Evolutionary conservation across 2,113 vertebrate genomes (phyloP).

Genomic region (Noturus placidus): DNA sequence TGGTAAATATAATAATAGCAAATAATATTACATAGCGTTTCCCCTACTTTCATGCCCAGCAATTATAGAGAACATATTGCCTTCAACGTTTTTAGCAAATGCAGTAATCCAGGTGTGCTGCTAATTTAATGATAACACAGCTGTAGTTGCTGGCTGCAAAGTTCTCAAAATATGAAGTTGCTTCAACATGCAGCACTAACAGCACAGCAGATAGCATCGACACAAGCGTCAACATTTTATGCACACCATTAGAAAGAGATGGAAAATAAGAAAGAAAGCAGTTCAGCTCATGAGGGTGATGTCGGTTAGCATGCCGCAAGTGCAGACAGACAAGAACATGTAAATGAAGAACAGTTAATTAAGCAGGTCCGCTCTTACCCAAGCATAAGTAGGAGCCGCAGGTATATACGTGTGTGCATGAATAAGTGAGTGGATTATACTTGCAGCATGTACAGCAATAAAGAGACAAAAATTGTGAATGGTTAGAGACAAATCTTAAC

Average conservation of each 20-base stretch:
- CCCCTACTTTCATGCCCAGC: background rate
- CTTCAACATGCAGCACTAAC: constrained; percentile 33
- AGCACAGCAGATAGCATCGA: background rate
- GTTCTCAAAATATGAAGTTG: constrained; percentile 3
- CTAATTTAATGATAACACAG: background rate
- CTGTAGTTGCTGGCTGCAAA: background rate
- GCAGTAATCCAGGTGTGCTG: background rate
- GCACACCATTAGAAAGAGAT: background rate
- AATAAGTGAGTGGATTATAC: constrained; percentile 19
- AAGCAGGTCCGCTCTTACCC: constrained; percentile 80
- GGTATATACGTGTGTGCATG: constrained; percentile 2
- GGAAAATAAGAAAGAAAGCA: background rate
- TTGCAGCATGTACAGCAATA: constrained; percentile 33
- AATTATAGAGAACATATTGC: background rate
- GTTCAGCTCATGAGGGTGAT: background rate
- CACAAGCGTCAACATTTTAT: background rate
- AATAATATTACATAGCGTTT: background rate
- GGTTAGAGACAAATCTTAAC: constrained; percentile 23
- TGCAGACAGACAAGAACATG: constrained; percentile 24
- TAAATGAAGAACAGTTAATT: constrained; percentile 4
- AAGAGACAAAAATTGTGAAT: constrained; percentile 13
- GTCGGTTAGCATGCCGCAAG: background rate
- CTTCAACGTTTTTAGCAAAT: background rate
- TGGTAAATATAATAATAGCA: background rate
- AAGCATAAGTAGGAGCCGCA: constrained; percentile 81